phyloP scores from a whole-genome alignment of 2,797 vertebrate species.

The Manis javanica region DNA sequence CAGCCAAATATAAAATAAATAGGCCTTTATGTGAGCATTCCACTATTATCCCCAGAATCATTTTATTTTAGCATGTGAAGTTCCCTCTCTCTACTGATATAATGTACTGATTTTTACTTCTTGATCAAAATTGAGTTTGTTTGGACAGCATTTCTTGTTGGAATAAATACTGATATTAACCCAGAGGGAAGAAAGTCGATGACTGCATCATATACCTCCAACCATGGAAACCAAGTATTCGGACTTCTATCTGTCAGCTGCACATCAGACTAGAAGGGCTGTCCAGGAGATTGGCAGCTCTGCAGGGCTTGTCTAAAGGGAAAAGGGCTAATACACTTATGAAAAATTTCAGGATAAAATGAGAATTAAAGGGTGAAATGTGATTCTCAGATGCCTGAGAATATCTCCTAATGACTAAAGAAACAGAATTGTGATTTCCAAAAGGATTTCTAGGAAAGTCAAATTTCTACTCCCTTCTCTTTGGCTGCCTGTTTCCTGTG shows the following conservation, averaged over 20 bases:
- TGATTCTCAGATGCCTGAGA: neutral
- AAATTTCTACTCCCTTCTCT: neutral
- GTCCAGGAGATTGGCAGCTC: constrained; percentile 6
- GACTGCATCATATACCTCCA: constrained; percentile 38
- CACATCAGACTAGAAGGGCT: neutral
- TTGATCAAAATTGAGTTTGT: constrained; percentile 51
- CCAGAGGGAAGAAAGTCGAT: constrained; percentile 11
- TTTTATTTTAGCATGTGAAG: constrained; percentile 17
- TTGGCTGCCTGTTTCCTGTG: neutral
- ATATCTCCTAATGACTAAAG: constrained; percentile 4
- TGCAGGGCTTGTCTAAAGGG: neutral
- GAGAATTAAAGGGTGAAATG: neutral
- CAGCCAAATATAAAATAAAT: neutral
- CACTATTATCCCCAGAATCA: neutral
- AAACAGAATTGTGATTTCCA: neutral
- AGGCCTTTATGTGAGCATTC: neutral
- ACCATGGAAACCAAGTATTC: constrained; percentile 18
- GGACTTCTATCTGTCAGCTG: constrained; percentile 35
- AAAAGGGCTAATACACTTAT: neutral
- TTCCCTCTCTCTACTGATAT: neutral
- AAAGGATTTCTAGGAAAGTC: neutral
- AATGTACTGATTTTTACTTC: constrained; percentile 59
- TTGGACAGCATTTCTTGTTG: constrained; percentile 58
- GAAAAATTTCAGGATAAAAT: constrained; percentile 36
- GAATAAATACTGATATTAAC: constrained; percentile 62